Evolutionary conservation across 2,113 vertebrate genomes (phyloP), one percentile per base, ranked within the genome.

Genomic region (Platysteira castanea): DNA sequence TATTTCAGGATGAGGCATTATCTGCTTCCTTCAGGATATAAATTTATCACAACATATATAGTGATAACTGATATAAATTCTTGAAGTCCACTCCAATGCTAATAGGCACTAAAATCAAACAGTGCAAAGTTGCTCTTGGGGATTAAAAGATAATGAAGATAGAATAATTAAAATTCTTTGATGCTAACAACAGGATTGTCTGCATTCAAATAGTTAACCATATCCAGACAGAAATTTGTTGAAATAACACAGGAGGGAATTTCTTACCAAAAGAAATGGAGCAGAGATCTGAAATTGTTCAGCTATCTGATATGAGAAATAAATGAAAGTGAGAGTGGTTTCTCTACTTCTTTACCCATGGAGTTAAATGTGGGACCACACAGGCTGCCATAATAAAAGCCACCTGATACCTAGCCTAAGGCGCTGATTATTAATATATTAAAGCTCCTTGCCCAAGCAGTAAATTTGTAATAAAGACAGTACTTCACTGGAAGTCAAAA

Each of bases 341-440:
- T 88, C 54, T 70, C 53, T 47, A 21, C 12, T 80, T 68, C 37
- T 46, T 8, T 77, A 89, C 47, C 59, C 63, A 54, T 15, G 28
- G 71, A 69, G 77, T 93, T 89, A 76, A 92, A 79, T 30, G 37
- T 87, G 71, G 50, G 96, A 96, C 95, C 96, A 97, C 95, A 97
- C 84, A 97, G 82, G 47, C 33, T 83, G 85, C 73, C 28, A 30
- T 75, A 91, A 97, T 95, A 95, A 95, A 95, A 93, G 54, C 96
- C 96, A 96, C 76, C 80, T 93, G 79, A 92, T 80, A 94, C 84
- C 89, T 64, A 73, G 87, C 94, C 93, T 84, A 73, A 83, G 95
- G 88, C 88, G 53, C 41, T 76, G 63, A 80, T 69, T 95, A 92
- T 94, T 92, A 80, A 52, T 86, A 35, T 70, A 49, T 54, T 83